A percentile compares a stretch with the other conserved stretches of the same genome.
These are phyloP conservation scores for Dascyllus trimaculatus DNA, from an alignment of 2,113 vertebrate species.

Conservation along the genomic window DNA sequence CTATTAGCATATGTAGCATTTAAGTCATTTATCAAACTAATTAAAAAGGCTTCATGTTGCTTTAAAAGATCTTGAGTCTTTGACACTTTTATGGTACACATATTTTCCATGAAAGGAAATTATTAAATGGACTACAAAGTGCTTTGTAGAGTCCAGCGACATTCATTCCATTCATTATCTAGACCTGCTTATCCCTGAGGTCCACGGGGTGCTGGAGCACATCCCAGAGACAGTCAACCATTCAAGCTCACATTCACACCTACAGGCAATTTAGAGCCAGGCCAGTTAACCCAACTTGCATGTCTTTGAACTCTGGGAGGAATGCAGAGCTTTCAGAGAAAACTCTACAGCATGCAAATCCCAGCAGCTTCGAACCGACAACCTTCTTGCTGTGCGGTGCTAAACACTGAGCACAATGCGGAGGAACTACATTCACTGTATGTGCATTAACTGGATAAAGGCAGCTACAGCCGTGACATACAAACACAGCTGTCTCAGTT, in stretches of 20 bases:
- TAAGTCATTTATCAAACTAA: neutral
- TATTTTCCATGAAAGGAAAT: neutral
- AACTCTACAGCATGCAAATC: neutral
- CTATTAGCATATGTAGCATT: neutral
- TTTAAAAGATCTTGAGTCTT: no score
- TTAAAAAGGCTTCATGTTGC: no score
- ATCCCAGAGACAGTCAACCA: constrained; percentile 1
- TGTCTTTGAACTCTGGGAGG: constrained; percentile 9
- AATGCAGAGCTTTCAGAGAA: constrained; percentile 17
- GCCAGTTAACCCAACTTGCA: neutral
- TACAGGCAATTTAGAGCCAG: neutral
- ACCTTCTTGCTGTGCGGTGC: neutral
- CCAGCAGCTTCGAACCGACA: neutral
- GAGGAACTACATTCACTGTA: neutral
- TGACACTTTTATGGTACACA: no score
- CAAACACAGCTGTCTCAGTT: constrained; percentile 29
- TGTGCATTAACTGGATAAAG: neutral
- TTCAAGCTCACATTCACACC: constrained; percentile 20
- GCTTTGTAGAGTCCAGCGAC: neutral
- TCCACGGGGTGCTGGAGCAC: neutral
- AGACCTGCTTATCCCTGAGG: neutral
- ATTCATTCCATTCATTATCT: neutral
- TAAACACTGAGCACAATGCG: neutral
- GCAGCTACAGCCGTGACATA: neutral
- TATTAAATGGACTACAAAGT: no score